Evolutionary conservation across 1,140 invertebrate species (phyloP).

Genomic region (Metaphire vulgaris): DNA sequence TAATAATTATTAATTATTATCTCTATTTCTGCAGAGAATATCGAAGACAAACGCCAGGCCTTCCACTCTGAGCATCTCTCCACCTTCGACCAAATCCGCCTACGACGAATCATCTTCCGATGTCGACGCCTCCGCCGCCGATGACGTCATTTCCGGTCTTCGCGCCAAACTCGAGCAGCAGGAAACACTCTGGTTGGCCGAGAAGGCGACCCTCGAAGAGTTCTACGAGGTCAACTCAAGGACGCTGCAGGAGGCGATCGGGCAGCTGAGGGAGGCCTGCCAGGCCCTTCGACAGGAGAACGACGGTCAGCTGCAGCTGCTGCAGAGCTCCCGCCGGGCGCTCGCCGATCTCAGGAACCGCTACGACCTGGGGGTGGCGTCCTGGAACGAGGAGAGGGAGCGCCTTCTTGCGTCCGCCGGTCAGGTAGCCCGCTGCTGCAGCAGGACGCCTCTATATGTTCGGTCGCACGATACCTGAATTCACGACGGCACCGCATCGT

Average conservation of each 20-base stretch:
- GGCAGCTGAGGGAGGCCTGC: constrained; percentile 5
- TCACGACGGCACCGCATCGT: too few species aligned
- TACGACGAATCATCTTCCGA: too few species aligned
- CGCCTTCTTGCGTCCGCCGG: not conserved
- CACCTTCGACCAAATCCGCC: not conserved
- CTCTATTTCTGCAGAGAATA: too few species aligned
- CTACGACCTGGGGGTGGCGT: constrained; percentile 15
- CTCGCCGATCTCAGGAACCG: constrained; percentile 23
- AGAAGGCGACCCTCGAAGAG: constrained; percentile 17
- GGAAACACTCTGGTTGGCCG: constrained; percentile 14
- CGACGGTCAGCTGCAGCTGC: constrained; percentile 22
- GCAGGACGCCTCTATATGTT: too few species aligned
- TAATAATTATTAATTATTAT: too few species aligned
- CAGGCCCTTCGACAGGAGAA: constrained; percentile 23
- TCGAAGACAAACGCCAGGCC: too few species aligned
- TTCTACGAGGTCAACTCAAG: constrained; percentile 5
- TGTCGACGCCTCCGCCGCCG: not conserved
- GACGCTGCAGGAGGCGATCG: constrained; percentile 10
- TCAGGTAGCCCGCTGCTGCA: too few species aligned
- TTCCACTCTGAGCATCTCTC: not conserved
- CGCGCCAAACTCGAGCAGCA: not conserved
- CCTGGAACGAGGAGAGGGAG: constrained; percentile 28
- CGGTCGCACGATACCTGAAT: too few species aligned
- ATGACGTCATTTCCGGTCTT: not conserved
- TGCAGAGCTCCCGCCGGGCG: constrained; percentile 27